Evolutionary conservation across 2,113 vertebrate genomes (phyloP), one percentile per base, ranked within the genome.

Genomic region (Alces alces): DNA sequence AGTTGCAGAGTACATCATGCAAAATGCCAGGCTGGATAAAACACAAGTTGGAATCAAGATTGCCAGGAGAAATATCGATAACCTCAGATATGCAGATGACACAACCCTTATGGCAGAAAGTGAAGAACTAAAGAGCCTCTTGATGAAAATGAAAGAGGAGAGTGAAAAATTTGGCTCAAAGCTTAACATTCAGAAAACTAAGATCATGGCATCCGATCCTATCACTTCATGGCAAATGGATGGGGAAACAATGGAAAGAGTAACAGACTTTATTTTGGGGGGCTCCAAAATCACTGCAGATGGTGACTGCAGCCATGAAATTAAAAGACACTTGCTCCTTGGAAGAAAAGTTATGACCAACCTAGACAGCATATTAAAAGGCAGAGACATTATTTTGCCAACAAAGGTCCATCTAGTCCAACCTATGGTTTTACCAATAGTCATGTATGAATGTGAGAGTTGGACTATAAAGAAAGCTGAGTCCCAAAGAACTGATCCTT

Each of bases 331-430:
- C 33, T 64, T 64, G 8, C 33, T 66, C 61, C 16, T 66, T 66
- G 15, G 61, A 66, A 66, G 33, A 8, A 66, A 66, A n/a, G 33
- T 15, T 66, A n/a, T n/a, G 61, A 66, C 33, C 61, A 64, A 64
- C 30, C 14, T 64, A 33, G 14, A 64, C 7, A 66, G 33, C 61
- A 19, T n/a, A n/a, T 66, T n/a, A 66, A 66, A 64, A 64, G 16
- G 33, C 61, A 66, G 30, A 66, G 7, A 66, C 33, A 66, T 19
- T 64, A n/a, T 15, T 64, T 61, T 66, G 33, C 33, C 33, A 9
- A n/a, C 0, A 0, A n/a, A 66, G 30, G 3, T n/a, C 17, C 7
- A 4, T 66, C 16, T 66, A 64, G 61, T 64, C 30, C 3, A 64
- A 17, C 14, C 30, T 64, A 9, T 66, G 33, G 6, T 61, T 61